Evolutionary conservation across 2,113 vertebrate genomes (phyloP).

Genomic region (Conger conger): DNA sequence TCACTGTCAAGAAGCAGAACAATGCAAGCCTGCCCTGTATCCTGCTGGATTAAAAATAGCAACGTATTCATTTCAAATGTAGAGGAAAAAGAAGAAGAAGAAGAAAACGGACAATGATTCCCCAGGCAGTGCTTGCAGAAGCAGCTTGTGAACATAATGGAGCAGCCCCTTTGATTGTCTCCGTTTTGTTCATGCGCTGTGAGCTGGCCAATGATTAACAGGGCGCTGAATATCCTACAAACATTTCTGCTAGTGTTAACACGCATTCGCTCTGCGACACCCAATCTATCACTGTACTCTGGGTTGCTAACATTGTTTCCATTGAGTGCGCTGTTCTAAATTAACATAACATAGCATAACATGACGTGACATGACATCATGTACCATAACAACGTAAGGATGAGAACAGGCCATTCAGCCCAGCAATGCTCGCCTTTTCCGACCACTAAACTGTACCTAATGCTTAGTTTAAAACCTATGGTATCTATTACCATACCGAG

Average conservation of each 20-base stretch:
- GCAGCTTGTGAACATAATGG: neutral
- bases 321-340: neutral
- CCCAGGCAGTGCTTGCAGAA: neutral
- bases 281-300: neutral
- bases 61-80: neutral
- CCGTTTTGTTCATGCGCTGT: neutral
- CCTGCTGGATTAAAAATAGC: neutral
- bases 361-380: too few species aligned
- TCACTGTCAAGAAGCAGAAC: slow-evolving; percentile 7
- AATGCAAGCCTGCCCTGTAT: neutral
- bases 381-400: too few species aligned
- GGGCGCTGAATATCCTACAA: neutral
- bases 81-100: neutral
- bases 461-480: too few species aligned
- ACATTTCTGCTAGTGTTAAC: neutral
- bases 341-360: too few species aligned
- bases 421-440: too few species aligned
- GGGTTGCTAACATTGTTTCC: neutral
- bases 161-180: neutral
- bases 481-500: too few species aligned
- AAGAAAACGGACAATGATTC: neutral
- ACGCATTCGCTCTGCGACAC: neutral
- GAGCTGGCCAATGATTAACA: neutral
- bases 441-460: too few species aligned
- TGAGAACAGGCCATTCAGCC: too few species aligned